Conservation (phyloP, 2,113 vertebrate genomes). For the Dromiciops gliroides region DNA sequence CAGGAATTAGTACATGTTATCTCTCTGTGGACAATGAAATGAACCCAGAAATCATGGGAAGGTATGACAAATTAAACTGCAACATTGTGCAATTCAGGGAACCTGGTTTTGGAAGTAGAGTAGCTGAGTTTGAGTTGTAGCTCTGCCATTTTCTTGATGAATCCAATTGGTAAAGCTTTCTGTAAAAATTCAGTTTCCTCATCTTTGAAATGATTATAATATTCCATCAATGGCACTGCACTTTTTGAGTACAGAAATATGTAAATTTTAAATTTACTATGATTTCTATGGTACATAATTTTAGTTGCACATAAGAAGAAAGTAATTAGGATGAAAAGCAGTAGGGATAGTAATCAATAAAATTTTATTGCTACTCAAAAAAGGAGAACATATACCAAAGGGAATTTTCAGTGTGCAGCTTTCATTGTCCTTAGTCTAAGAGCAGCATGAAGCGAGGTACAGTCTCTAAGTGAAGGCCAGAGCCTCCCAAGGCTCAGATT, state of each 20-base stretch:
- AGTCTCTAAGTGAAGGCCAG: neutral
- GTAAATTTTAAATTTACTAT: neutral
- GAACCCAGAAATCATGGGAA: neutral
- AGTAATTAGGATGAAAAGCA: neutral
- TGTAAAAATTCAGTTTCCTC: neutral
- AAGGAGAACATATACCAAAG: neutral
- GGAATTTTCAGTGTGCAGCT: neutral
- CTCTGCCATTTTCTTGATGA: neutral
- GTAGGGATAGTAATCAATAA: neutral
- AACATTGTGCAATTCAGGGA: neutral
- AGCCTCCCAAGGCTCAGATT: neutral
- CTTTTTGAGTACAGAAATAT: neutral
- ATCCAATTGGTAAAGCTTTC: neutral
- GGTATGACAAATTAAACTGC: neutral
- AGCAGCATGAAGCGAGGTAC: neutral
- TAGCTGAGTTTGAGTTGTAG: neutral
- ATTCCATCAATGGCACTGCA: neutral
- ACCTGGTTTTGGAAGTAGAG: neutral
- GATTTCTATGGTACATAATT: neutral
- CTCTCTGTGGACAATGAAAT: neutral
- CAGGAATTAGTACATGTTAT: neutral
- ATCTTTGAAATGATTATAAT: neutral
- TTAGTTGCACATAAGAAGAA: neutral
- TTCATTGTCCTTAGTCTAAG: neutral
- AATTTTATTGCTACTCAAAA: neutral